Evolutionary conservation across 2,888 invertebrate species (phyloP).

Genomic region (Phymatocera aterrima): DNA sequence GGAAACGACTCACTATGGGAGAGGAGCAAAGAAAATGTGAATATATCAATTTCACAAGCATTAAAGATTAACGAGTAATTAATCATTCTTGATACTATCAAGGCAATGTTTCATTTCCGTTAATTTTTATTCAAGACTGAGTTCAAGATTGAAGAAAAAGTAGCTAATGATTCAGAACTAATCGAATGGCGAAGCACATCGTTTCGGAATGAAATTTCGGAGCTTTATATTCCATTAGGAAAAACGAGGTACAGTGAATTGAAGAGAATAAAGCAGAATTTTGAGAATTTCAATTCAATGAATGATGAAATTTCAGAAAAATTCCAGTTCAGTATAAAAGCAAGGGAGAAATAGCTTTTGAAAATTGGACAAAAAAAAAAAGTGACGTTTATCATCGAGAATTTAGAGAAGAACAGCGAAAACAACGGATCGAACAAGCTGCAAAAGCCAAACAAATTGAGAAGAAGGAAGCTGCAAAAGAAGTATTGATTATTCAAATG

Average conservation of each 20-base stretch:
- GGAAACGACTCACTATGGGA: background rate
- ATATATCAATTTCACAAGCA: too few relatives aligned
- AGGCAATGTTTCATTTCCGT: too few relatives aligned
- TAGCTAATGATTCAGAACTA: background rate
- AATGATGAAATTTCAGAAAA: background rate
- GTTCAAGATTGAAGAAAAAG: background rate
- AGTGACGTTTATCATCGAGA: slow-evolving; percentile 49
- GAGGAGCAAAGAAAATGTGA: background rate
- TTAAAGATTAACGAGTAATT: too few relatives aligned
- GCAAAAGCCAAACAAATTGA: slow-evolving; percentile 49
- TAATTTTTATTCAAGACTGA: background rate
- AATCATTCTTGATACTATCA: background rate
- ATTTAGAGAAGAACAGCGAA: slow-evolving; percentile 50
- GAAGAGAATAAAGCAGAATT: background rate
- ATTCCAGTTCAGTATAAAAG: slow-evolving; percentile 20
- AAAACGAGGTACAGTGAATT: background rate
- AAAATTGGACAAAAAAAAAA: slow-evolving; percentile 58
- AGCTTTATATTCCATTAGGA: background rate
- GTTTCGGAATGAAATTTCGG: background rate
- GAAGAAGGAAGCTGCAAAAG: slow-evolving; percentile 48
- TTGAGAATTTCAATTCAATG: background rate
- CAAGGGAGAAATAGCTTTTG: slow-evolving; percentile 52
- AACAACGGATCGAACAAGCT: slow-evolving; percentile 47
- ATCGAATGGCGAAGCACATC: background rate
- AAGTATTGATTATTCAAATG: slow-evolving; percentile 51